Conservation (phyloP, 2,797 vertebrate species). For the Enteromius paludinosus region DNA sequence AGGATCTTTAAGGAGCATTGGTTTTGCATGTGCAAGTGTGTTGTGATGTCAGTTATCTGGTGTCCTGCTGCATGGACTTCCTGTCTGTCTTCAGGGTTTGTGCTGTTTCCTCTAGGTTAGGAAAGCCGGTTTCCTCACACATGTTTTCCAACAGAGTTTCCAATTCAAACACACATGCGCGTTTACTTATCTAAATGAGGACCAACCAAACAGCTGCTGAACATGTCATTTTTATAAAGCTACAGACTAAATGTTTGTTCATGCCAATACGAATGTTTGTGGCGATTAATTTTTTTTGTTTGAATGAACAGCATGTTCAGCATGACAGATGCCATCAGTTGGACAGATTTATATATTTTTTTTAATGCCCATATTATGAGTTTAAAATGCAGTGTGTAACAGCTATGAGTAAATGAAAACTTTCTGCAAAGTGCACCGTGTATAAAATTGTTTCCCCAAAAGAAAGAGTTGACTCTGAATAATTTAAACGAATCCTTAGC, state of each 20-base stretch:
- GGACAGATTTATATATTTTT: not conserved
- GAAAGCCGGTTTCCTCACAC: conserved; percentile 50
- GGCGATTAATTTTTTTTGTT: not conserved
- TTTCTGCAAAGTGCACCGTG: no score
- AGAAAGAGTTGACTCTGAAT: no score
- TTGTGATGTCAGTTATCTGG: conserved; percentile 58
- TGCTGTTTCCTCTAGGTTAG: conserved; percentile 49
- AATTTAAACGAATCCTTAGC: no score
- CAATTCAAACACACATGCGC: conserved; percentile 6
- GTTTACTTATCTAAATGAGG: conserved; percentile 12
- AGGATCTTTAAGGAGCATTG: conserved; percentile 42
- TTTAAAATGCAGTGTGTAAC: no score
- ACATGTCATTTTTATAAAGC: not conserved
- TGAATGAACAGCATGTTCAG: no score
- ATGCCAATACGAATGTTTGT: not conserved
- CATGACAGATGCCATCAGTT: not conserved
- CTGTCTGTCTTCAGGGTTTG: conserved; percentile 50
- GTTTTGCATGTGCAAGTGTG: conserved; percentile 33
- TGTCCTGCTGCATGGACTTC: conserved; percentile 65
- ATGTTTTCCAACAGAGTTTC: conserved; percentile 21
- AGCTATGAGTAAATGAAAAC: no score
- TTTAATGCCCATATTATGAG: no score
- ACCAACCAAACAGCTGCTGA: not conserved
- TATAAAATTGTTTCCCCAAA: no score
- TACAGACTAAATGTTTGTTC: not conserved